Evolutionary conservation across 2,888 invertebrate species (phyloP).

Genomic region (Idaea straminata): DNA sequence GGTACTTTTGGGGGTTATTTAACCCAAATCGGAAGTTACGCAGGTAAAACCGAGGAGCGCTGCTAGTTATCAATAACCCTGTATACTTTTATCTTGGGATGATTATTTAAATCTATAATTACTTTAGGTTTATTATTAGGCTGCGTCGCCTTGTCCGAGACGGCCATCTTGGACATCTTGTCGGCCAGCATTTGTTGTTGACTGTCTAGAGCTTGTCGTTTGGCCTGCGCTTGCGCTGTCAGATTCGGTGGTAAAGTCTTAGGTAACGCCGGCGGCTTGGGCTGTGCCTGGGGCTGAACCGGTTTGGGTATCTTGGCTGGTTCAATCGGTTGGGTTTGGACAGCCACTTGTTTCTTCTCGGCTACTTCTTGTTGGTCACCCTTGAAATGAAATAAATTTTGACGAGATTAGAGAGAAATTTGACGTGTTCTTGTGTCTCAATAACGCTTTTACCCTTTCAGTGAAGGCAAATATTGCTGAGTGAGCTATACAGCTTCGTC

Average conservation of each 20-base stretch:
- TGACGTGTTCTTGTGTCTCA: too few relatives aligned
- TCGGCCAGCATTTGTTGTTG: slow-evolving; percentile 60
- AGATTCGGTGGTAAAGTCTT: slow-evolving; percentile 60
- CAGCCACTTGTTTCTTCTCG: slow-evolving; percentile 30
- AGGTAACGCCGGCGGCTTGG: slow-evolving; percentile 62
- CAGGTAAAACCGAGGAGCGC: too few relatives aligned
- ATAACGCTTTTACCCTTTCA: too few relatives aligned
- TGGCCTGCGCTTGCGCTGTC: slow-evolving; percentile 56
- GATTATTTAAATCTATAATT: too few relatives aligned
- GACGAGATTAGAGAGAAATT: too few relatives aligned
- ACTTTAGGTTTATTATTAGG: slow-evolving; percentile 48
- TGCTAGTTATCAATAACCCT: too few relatives aligned
- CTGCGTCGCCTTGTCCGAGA: slow-evolving; percentile 47
- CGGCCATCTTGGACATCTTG: slow-evolving; percentile 65
- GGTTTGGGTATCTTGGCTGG: slow-evolving; percentile 31
- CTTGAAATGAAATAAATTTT: slow-evolving; percentile 32
- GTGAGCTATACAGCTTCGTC: too few relatives aligned
- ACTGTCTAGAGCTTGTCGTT: slow-evolving; percentile 48
- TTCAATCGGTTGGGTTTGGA: slow-evolving; percentile 33
- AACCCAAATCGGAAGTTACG: too few relatives aligned
- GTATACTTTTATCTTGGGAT: too few relatives aligned
- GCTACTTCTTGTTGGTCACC: slow-evolving; percentile 41
- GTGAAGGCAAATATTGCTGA: too few relatives aligned
- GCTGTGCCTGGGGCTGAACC: slow-evolving; percentile 35
- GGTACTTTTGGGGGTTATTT: too few relatives aligned